These are phyloP conservation scores for Nothocercus nigrocapillus DNA, from an alignment of 2,113 vertebrate species.

Conservation along the genomic window DNA sequence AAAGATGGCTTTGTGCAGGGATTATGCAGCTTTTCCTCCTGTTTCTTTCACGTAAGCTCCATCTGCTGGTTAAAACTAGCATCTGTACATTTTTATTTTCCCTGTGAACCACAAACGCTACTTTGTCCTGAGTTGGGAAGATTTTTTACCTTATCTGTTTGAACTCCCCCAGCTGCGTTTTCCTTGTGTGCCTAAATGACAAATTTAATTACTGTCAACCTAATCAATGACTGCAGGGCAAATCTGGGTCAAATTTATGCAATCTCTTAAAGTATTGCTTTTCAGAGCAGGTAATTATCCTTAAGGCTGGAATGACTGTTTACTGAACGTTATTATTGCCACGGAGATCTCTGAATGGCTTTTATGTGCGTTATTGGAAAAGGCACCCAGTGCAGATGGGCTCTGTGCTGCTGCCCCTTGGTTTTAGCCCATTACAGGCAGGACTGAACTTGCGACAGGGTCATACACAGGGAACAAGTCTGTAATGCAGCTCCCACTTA, in stretches of 20 bases:
- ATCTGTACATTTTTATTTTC: neutral
- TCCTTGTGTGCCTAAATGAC: neutral
- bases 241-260: neutral
- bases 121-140: neutral
- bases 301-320: neutral
- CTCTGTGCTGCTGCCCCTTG: neutral
- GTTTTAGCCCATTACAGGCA: neutral
- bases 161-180: neutral
- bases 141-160: neutral
- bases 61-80: conserved; percentile 40
- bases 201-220: neutral
- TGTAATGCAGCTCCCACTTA: conserved; percentile 12
- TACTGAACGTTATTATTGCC: neutral
- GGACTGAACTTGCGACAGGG: conserved; percentile 15
- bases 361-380: neutral
- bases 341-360: neutral
- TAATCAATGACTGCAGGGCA: neutral
- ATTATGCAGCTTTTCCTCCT: neutral
- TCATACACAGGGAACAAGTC: neutral
- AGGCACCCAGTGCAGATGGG: neutral
- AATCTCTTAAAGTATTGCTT: neutral
- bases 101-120: neutral
- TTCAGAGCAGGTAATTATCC: neutral
- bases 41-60: conserved; percentile 59
- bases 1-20: neutral